Conservation (phyloP, 2,113 vertebrate species). For the Peromyscus maniculatus region DNA sequence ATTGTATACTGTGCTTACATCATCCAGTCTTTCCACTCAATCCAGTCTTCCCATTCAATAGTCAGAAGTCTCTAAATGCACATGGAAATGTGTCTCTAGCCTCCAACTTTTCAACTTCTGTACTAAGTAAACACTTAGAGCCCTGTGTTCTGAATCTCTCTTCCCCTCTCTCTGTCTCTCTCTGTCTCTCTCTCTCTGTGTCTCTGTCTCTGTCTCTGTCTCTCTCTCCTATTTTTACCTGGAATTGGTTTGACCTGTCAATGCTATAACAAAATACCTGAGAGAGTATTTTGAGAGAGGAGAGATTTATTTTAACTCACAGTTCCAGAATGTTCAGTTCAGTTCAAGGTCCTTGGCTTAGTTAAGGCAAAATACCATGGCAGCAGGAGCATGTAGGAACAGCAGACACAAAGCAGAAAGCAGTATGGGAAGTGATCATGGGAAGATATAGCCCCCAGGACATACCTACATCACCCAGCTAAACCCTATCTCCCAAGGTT, state of each 20-base stretch:
- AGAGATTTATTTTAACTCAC: not conserved
- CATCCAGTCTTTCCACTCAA: not conserved
- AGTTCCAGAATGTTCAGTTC: not conserved
- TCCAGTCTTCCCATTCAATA: not conserved
- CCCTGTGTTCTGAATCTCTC: not conserved
- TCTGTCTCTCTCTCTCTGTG: not conserved
- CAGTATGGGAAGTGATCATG: not conserved
- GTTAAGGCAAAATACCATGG: not conserved
- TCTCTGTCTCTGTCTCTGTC: too few relatives aligned
- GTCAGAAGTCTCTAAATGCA: not conserved
- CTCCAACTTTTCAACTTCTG: not conserved
- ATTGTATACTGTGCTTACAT: not conserved
- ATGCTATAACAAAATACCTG: not conserved
- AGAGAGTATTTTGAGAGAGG: not conserved
- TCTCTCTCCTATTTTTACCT: not conserved
- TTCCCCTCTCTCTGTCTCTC: not conserved
- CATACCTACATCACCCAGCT: not conserved
- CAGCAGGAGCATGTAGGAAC: not conserved
- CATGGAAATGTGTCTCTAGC: not conserved
- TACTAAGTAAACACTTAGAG: not conserved
- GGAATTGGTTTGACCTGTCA: not conserved
- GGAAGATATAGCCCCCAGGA: not conserved
- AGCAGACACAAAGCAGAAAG: not conserved
- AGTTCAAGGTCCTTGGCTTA: not conserved
- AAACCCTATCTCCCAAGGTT: not conserved